Conservation (phyloP, 2,797 vertebrate genomes). For the Rhinatrema bivittatum region DNA sequence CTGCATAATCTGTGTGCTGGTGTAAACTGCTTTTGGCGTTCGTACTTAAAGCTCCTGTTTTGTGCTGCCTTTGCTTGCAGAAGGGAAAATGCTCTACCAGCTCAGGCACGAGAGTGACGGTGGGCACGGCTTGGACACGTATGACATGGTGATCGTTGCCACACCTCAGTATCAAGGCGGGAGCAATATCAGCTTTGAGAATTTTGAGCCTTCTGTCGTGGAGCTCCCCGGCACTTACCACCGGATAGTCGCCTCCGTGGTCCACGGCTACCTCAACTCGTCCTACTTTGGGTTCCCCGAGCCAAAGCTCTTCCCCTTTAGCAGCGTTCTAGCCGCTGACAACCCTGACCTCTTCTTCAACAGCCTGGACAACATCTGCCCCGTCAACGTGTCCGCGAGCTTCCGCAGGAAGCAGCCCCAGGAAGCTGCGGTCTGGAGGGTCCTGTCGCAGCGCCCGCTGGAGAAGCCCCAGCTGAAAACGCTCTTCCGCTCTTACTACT, state of each 20-base stretch:
- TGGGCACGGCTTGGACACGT: slow-evolving; percentile 62
- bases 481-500: slow-evolving; percentile 95
- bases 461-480: slow-evolving; percentile 83
- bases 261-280: slow-evolving; percentile 95
- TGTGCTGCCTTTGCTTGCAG: slow-evolving; percentile 47
- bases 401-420: slow-evolving; percentile 91
- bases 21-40: too few relatives aligned
- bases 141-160: slow-evolving; percentile 86
- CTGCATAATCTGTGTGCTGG: too few relatives aligned
- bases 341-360: slow-evolving; percentile 76
- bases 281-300: slow-evolving; percentile 90
- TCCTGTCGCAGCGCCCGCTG: slow-evolving; percentile 76
- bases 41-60: too few relatives aligned
- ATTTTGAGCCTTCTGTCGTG: slow-evolving; percentile 63
- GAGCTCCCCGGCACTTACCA: slow-evolving; percentile 71
- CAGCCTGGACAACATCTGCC: slow-evolving; percentile 81
- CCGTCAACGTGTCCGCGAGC: slow-evolving; percentile 77
- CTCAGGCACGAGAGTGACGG: slow-evolving; percentile 62
- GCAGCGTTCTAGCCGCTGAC: slow-evolving; percentile 82
- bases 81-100: slow-evolving; percentile 73
- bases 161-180: slow-evolving; percentile 70
- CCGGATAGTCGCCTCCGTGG: slow-evolving; percentile 75
- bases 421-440: slow-evolving; percentile 88
- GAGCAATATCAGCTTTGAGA: slow-evolving; percentile 70
- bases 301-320: slow-evolving; percentile 89